Evolutionary conservation across 2,113 vertebrate genomes (phyloP), one percentile per base, ranked within the genome.

Genomic region (Tupaia tana): DNA sequence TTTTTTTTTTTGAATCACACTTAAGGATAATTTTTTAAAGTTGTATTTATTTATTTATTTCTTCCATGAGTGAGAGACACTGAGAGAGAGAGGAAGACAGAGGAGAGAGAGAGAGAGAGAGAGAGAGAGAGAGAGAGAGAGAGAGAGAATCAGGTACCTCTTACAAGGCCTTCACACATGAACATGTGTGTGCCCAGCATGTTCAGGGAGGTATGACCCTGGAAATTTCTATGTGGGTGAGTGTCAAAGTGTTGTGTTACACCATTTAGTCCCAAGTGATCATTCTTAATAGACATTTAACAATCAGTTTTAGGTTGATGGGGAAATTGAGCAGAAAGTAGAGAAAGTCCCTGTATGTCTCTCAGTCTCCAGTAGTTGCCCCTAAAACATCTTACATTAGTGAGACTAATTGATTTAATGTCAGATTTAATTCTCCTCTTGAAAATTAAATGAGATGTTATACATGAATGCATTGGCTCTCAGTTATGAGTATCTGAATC

Each of bases 251-350:
- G 43, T 6, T 43, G 43, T 43, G 43, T 43, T 43, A 43, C 43
- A 43, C 43, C 4, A 43, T 43, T 43, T 43, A 43, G 43, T 43
- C 43, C 43, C 43, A 91, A 95, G 94, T 13, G 58, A 86, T 15
- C 9, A 43, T 75, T 87, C 83, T 85, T 85, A 91, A 85, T 78
- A 77, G n/a, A 90, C 6, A 71, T n/a, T 59, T 82, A 78, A 61
- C 66, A 24, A 88, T 16, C 3, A 67, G 69, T 70, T 85, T 87
- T 86, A 89, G 15, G 58, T 54, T 93, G 71, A 85, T 8, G 85
- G 31, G 63, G 83, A 66, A 89, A 66, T 10, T 82, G 13, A 69
- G n/a, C 64, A 94, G 19, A 71, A 86, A 93, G n/a, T 79, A 54
- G 20, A 82, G 54, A 77, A 25, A 82, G 20, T 89, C 73, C 9